Conservation (phyloP, 2,797 vertebrate species). For the Psittacula echo region DNA sequence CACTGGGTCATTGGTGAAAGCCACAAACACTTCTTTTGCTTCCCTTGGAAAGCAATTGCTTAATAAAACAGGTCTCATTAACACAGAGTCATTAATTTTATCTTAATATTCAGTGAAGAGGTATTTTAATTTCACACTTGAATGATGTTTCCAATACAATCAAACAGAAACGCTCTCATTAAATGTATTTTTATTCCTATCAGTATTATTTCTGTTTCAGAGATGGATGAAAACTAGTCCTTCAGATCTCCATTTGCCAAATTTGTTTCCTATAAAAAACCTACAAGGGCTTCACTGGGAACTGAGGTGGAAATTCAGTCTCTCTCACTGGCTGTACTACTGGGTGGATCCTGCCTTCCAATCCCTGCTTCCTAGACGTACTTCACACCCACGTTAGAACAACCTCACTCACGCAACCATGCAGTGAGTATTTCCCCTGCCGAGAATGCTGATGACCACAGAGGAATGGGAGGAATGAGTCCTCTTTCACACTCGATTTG, state of each 20-base stretch:
- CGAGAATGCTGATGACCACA: not conserved
- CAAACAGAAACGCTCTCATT: not conserved
- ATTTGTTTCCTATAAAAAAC: not conserved
- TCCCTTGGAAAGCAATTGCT: not conserved
- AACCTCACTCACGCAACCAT: not conserved
- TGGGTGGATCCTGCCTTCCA: not conserved
- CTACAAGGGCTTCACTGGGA: not conserved
- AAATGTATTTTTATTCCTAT: not conserved
- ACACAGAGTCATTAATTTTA: not conserved
- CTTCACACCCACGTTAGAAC: not conserved
- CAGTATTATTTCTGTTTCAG: not conserved
- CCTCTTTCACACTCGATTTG: not conserved
- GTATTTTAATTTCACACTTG: not conserved
- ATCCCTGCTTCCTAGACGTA: not conserved
- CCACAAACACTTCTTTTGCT: not conserved
- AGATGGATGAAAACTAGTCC: not conserved
- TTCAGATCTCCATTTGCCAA: not conserved
- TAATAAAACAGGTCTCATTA: not conserved
- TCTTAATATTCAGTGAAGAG: not conserved
- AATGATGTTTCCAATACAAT: not conserved
- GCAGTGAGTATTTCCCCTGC: not conserved
- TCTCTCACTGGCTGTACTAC: not conserved
- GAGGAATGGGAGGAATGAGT: conserved; percentile 27
- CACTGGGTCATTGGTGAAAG: not conserved
- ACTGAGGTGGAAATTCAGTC: not conserved